phyloP scores from a whole-genome alignment of 2,888 invertebrate genomes.

The Eupeodes luniger region DNA sequence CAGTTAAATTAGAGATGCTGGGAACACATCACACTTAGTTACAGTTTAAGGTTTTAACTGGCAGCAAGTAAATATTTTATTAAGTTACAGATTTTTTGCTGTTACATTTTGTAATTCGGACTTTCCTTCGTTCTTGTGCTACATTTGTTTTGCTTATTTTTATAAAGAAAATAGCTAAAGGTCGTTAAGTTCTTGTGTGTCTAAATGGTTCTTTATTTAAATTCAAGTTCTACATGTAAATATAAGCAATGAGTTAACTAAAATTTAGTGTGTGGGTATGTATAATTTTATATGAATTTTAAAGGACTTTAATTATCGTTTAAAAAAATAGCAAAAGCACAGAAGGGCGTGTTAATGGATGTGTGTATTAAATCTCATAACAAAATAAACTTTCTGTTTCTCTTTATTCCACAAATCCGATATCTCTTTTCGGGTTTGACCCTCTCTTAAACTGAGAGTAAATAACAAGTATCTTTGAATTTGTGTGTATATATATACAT shows the following conservation, averaged over 20 bases:
- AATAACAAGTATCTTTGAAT: background rate
- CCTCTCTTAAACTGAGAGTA: conserved; percentile 26
- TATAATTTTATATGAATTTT: conserved; percentile 60
- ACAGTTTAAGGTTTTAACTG: conserved; percentile 43
- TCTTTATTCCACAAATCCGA: conserved; percentile 29
- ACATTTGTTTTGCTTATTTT: conserved; percentile 37
- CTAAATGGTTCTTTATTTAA: background rate
- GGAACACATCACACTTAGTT: conserved; percentile 45
- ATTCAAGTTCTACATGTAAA: background rate
- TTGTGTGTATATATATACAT: background rate
- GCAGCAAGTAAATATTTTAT: background rate
- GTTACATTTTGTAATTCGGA: background rate
- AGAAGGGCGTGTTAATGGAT: conserved; percentile 73
- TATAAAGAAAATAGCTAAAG: conserved; percentile 40
- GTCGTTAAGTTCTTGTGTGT: background rate
- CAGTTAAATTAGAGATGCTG: conserved; percentile 31
- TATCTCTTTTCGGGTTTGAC: conserved; percentile 41
- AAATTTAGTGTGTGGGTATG: conserved; percentile 19
- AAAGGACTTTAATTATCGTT: conserved; percentile 58
- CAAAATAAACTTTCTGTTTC: conserved; percentile 21
- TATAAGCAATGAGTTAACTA: background rate
- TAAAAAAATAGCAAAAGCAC: conserved; percentile 67
- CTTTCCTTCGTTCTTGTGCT: conserved; percentile 6
- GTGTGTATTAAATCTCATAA: conserved; percentile 57
- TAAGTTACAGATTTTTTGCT: conserved; percentile 9